Conservation (phyloP, 1,140 invertebrate species). For the Delia radicum region DNA sequence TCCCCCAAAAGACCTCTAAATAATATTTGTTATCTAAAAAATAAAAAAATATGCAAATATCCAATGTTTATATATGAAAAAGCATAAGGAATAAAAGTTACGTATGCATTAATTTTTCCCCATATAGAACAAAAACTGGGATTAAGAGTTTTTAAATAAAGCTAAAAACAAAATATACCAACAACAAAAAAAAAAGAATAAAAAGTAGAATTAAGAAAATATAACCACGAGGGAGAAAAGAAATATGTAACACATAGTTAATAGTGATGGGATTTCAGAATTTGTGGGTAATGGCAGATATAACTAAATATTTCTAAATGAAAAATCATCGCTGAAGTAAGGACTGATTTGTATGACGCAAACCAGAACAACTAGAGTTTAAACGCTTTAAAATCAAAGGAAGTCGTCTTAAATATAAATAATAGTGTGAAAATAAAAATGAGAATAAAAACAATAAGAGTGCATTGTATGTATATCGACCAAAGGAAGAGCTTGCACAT, state of each 20-base stretch:
- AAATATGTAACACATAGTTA: neutral
- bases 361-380: too few species aligned
- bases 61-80: neutral
- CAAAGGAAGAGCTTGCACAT: too few species aligned
- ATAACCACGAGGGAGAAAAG: neutral
- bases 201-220: neutral
- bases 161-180: neutral
- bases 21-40: neutral
- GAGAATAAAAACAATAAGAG: too few species aligned
- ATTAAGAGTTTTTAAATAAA: neutral
- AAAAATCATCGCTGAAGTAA: too few species aligned
- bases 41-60: neutral
- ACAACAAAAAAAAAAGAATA: neutral
- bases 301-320: too few species aligned
- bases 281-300: too few species aligned
- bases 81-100: neutral
- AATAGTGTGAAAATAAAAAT: too few species aligned
- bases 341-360: too few species aligned
- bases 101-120: neutral
- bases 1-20: slow-evolving; percentile 3
- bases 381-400: too few species aligned
- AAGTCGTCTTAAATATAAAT: too few species aligned
- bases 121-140: neutral
- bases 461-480: too few species aligned
- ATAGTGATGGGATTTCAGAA: too few species aligned